phyloP scores from a whole-genome alignment of 2,888 invertebrate genomes.

The Tigriopus californicus region DNA sequence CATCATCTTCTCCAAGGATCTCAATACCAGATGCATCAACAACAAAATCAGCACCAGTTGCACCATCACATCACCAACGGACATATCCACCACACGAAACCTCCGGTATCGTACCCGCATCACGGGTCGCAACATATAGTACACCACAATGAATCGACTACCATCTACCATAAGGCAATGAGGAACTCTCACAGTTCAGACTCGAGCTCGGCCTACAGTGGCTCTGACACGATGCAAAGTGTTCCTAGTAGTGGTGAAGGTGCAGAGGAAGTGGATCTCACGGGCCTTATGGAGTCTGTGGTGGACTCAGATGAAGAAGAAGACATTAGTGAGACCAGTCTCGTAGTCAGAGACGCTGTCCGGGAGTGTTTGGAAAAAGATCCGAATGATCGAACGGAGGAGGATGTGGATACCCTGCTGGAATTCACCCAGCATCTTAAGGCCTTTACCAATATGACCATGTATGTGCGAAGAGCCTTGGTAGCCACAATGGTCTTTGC shows the following conservation, averaged over 20 bases:
- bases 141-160: no score
- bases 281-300: slow-evolving; percentile 81
- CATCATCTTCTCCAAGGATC: slow-evolving; percentile 21
- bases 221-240: slow-evolving; percentile 66
- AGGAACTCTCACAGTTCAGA: slow-evolving; percentile 70
- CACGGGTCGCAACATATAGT: no score
- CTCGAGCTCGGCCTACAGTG: slow-evolving; percentile 88
- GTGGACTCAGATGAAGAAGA: slow-evolving; percentile 49
- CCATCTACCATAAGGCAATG: no score
- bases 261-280: slow-evolving; percentile 65
- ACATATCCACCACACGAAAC: no score
- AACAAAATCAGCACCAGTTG: no score
- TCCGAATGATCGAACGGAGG: slow-evolving; percentile 79
- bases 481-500: slow-evolving; percentile 98
- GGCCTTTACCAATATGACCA: slow-evolving; percentile 93
- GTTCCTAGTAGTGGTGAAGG: slow-evolving; percentile 20
- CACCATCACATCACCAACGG: no score
- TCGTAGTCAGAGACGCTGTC: slow-evolving; percentile 80
- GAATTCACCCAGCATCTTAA: slow-evolving; percentile 95
- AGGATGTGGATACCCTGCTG: slow-evolving; percentile 81
- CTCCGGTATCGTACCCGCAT: no score
- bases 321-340: slow-evolving; percentile 34
- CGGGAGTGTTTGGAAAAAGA: slow-evolving; percentile 94
- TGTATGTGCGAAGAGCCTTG: slow-evolving; percentile 76
- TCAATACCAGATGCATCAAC: no score